A percentile compares a stretch with the other conserved stretches of the same genome.
Conservation (phyloP, 2,113 vertebrate species). For the Colinus virginianus region DNA sequence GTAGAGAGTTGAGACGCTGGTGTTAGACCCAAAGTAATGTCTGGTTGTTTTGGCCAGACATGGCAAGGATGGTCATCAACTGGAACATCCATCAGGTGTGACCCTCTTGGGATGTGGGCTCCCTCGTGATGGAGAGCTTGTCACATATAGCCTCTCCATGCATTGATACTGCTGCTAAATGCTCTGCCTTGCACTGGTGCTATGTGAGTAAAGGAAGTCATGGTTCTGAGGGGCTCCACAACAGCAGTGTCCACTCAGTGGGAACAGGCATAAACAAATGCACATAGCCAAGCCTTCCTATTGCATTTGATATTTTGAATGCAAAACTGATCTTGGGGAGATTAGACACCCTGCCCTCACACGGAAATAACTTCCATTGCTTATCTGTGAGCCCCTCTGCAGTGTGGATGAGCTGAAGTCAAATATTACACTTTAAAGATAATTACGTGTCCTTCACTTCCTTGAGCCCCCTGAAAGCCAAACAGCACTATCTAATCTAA, state of each 20-base stretch:
- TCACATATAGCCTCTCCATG: background rate
- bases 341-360: background rate
- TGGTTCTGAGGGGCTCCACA: background rate
- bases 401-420: background rate
- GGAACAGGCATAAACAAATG: background rate
- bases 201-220: background rate
- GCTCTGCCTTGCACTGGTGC: background rate
- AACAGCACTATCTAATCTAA: slow-evolving; percentile 69
- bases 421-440: slow-evolving; percentile 56
- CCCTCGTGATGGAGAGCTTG: background rate
- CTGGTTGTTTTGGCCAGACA: background rate
- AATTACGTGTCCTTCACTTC: slow-evolving; percentile 51
- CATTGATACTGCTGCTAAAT: background rate
- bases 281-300: background rate
- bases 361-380: background rate
- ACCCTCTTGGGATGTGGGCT: background rate
- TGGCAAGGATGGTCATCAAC: background rate
- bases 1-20: background rate
- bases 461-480: slow-evolving; percentile 42
- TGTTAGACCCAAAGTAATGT: background rate
- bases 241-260: accelerated
- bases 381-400: slow-evolving; percentile 9
- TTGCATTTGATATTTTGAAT: background rate
- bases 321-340: background rate
- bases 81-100: background rate